A percentile compares a stretch with the other conserved stretches of the same genome.
Conservation (phyloP, 2,113 vertebrate genomes). For the Nicator chloris region DNA sequence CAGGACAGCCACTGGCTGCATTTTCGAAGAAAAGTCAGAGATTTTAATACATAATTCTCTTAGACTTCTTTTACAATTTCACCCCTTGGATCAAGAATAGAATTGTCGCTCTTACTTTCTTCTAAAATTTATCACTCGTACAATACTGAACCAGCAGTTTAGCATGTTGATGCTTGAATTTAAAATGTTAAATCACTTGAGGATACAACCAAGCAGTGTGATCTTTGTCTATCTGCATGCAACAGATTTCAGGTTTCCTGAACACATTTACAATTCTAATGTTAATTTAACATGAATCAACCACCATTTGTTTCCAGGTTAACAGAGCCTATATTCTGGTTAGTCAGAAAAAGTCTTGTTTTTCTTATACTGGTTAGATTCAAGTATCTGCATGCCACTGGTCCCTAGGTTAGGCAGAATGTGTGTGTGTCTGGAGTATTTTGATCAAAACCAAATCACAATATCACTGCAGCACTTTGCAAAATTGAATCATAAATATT, state of each 20-base stretch:
- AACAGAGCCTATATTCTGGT: neutral
- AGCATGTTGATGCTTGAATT: neutral
- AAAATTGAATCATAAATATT: neutral
- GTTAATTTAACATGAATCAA: neutral
- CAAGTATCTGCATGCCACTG: neutral
- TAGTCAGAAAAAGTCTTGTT: neutral
- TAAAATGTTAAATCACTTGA: neutral
- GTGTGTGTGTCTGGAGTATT: neutral
- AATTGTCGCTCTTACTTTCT: neutral
- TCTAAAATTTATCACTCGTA: neutral
- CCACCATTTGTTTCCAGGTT: neutral
- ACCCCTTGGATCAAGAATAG: neutral
- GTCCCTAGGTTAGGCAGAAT: neutral
- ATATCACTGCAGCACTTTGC: neutral
- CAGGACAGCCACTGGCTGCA: neutral
- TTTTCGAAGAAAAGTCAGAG: neutral
- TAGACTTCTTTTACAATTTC: neutral
- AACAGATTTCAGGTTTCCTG: neutral
- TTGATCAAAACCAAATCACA: neutral
- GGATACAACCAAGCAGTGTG: neutral
- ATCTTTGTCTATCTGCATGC: neutral
- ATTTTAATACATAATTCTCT: neutral
- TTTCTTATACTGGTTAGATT: neutral
- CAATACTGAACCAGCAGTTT: neutral
- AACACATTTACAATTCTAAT: neutral